phyloP scores from a whole-genome alignment of 2,797 vertebrate species.

The Leuciscus waleckii region DNA sequence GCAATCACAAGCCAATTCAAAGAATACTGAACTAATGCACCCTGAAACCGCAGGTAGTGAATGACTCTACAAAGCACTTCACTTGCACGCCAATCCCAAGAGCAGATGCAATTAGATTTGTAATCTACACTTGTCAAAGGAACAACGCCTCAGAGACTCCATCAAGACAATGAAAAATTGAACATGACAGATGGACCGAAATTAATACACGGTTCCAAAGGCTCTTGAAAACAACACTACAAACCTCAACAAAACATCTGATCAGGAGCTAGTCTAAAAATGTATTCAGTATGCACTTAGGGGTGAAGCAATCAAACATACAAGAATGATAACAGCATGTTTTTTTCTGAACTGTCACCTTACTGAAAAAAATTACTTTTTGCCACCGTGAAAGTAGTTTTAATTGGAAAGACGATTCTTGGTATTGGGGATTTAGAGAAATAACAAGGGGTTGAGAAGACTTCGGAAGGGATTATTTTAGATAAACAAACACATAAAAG shows the following conservation, averaged over 20 bases:
- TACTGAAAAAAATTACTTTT: background rate
- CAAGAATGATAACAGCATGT: background rate
- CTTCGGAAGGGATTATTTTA: background rate
- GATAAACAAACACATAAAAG: background rate
- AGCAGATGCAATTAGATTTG: constrained; percentile 47
- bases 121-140: constrained; percentile 14
- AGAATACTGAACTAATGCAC: constrained; percentile 8
- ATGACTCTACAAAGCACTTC: constrained; percentile 32
- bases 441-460: background rate
- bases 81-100: constrained; percentile 18
- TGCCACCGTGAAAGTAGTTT: background rate
- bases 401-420: background rate
- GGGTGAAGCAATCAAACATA: constrained; percentile 10
- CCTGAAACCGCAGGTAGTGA: constrained; percentile 2
- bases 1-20: background rate
- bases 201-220: constrained; percentile 14
- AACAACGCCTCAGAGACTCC: constrained; percentile 33
- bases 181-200: constrained; percentile 33
- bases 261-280: constrained; percentile 17
- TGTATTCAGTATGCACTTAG: background rate
- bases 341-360: constrained; percentile 2
- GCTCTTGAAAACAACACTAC: background rate
- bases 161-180: constrained; percentile 39
- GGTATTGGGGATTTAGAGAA: background rate
- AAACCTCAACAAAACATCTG: background rate